Percentiles rank a stretch among this genome's conserved stretches.
phyloP scores from a whole-genome alignment of 2,797 vertebrate genomes.

The Eospalax fontanierii region DNA sequence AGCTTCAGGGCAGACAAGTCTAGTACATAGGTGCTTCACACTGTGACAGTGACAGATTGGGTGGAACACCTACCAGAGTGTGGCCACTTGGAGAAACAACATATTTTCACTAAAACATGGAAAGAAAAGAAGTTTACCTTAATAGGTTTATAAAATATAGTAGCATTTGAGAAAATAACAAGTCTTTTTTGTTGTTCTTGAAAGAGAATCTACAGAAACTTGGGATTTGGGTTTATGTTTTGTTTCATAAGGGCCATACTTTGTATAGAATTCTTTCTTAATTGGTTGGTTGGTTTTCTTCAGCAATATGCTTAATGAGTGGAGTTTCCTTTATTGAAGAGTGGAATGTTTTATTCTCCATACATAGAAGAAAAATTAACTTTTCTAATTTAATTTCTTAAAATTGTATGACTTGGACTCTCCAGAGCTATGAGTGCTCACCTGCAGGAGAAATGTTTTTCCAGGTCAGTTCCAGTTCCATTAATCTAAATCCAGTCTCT shows the following conservation, averaged over 20 bases:
- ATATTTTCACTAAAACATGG: slow-evolving; percentile 17
- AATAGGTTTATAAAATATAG: slow-evolving; percentile 57
- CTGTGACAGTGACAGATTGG: neutral
- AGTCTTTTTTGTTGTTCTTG: slow-evolving; percentile 63
- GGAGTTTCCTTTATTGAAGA: slow-evolving; percentile 44
- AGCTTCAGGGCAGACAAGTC: neutral
- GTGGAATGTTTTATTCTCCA: neutral
- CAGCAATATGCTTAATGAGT: neutral
- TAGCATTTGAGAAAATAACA: slow-evolving; percentile 61
- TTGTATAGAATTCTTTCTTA: slow-evolving; percentile 36
- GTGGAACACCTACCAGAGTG: slow-evolving; percentile 20
- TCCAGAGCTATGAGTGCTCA: too few species aligned
- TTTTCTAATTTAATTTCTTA: neutral
- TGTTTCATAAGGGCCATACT: neutral
- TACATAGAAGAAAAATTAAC: slow-evolving; percentile 47
- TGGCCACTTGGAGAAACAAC: slow-evolving; percentile 56
- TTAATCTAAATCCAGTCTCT: too few species aligned
- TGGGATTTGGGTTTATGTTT: neutral
- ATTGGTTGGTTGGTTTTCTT: neutral
- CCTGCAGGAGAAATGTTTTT: too few species aligned
- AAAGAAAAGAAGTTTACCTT: slow-evolving; percentile 49
- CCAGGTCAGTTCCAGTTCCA: too few species aligned
- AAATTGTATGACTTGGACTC: slow-evolving; percentile 15
- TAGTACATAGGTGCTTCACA: neutral
- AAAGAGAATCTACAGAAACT: slow-evolving; percentile 56